Conservation (phyloP, 2,888 invertebrate genomes). For the Orthosia gracilis region DNA sequence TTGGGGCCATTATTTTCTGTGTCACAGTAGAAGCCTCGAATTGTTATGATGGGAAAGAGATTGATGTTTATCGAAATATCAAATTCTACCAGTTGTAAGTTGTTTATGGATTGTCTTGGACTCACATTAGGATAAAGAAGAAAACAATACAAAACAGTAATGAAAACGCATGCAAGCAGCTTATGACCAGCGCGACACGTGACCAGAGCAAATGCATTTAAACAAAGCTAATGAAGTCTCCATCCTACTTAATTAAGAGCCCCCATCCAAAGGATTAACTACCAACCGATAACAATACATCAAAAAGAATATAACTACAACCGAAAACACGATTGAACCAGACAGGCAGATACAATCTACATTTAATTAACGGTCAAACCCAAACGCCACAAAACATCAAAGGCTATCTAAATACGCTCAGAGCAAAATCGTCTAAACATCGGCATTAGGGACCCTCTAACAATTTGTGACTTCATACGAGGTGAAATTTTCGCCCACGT, state of each 20-base stretch:
- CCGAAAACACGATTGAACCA: conserved; percentile 77
- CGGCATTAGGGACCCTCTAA: conserved; percentile 77
- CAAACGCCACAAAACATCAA: conserved; percentile 87
- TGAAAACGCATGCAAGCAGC: conserved; percentile 13
- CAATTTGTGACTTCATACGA: conserved; percentile 82
- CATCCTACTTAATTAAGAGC: conserved; percentile 43
- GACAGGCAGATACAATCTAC: conserved; percentile 81
- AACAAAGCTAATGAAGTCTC: conserved; percentile 45
- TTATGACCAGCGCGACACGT: conserved; percentile 16
- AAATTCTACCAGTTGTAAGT: not conserved
- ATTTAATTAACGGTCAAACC: conserved; percentile 87
- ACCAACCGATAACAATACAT: conserved; percentile 69
- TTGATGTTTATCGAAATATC: conserved; percentile 56
- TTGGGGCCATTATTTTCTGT: conserved; percentile 86
- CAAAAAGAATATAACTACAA: conserved; percentile 76
- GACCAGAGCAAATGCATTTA: conserved; percentile 7
- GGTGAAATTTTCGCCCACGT: conserved; percentile 81
- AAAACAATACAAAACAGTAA: not conserved
- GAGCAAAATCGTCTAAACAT: conserved; percentile 87
- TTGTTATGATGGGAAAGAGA: conserved; percentile 57
- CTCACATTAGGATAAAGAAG: not conserved
- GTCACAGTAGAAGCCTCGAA: conserved; percentile 64
- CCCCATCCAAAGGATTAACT: conserved; percentile 53
- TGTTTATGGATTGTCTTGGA: too few relatives aligned
- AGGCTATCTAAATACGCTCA: conserved; percentile 89